Base-by-base conservation (phyloP, 2,113 vertebrate genomes). In the Pangasianodon gigas region DNA sequence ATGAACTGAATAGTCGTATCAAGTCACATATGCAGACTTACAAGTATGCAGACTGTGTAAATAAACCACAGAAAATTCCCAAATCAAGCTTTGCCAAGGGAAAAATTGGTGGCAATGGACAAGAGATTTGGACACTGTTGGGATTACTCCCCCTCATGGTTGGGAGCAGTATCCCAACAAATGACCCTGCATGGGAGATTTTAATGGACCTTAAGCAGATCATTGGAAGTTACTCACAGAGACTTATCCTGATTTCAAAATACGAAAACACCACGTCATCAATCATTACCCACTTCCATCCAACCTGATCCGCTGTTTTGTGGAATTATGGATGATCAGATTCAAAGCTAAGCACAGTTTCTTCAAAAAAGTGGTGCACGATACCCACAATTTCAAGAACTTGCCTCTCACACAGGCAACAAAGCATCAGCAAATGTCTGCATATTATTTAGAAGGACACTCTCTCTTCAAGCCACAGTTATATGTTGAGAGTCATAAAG, bases 301-400 rank as follows among this genome's bases (percentile, higher is more conserved):
- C n/a, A n/a, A 58, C n/a, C 9, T 89, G 3, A 85, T 89, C 41
- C 88, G 80, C 21, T 65, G 56, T 24, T 87, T 44, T 87, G 86
- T 75, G 46, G 26, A 84, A 51, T 46, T 85, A 0, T 90, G 86
- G 84, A 86, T 84, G 13, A 89, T 89, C 44, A 29, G 80, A 11
- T 67, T 67, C 48, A 65, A 89, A 26, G 80, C 88, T 0, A 89
- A 89, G 79, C 88, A 89, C 26, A 89, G 48, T 48, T 48, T 48
- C 48, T 88, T 88, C 44, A 90, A 88, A 46, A 74, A 58, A 24
- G 80, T 90, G 29, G 60, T 90, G 77, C 85, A 90, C n/a, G 48
- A 81, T 37, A 41, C 32, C 10, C 87, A 80, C 56, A 86, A 86
- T 56, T 91, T 86, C 46, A 89, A 89, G 69, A 91, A 89, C 62